Percentiles rank a stretch among this genome's conserved stretches.
phyloP scores from a whole-genome alignment of 92 coral and sea anemone genomes.

The Metridium senile region DNA sequence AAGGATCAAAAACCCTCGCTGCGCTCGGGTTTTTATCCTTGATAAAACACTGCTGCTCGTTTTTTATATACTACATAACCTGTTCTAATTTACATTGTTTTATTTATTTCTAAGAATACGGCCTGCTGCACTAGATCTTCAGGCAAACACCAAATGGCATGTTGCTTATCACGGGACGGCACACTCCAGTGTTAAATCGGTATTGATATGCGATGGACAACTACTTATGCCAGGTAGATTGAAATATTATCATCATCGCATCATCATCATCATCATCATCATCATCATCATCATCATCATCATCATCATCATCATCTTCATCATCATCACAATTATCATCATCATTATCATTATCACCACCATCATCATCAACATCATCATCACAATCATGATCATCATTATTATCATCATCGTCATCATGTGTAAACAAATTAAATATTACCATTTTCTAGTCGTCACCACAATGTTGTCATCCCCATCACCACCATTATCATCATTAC shows the following conservation, averaged over 20 bases:
- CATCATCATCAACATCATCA: slow-evolving; percentile 6
- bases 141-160: slow-evolving; percentile 60
- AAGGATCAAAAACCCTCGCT: too few relatives aligned
- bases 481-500: not conserved
- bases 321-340: too few relatives aligned
- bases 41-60: too few relatives aligned
- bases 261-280: not conserved
- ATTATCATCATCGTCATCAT: too few relatives aligned
- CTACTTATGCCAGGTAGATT: slow-evolving; percentile 78
- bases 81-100: not conserved
- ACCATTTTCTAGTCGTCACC: too few relatives aligned
- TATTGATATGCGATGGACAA: slow-evolving; percentile 63
- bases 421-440: too few relatives aligned
- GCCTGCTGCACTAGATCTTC: not conserved
- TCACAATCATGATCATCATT: not conserved
- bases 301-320: not conserved
- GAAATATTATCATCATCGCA: not conserved
- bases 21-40: too few relatives aligned
- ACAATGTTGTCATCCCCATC: not conserved
- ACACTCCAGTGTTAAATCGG: slow-evolving; percentile 53
- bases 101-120: not conserved
- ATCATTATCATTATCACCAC: too few relatives aligned
- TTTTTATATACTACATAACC: too few relatives aligned
- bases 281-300: not conserved
- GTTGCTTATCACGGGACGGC: slow-evolving; percentile 89